These are phyloP conservation scores for Thalassoma bifasciatum DNA, from an alignment of 2,113 vertebrate species.

Conservation along the genomic window DNA sequence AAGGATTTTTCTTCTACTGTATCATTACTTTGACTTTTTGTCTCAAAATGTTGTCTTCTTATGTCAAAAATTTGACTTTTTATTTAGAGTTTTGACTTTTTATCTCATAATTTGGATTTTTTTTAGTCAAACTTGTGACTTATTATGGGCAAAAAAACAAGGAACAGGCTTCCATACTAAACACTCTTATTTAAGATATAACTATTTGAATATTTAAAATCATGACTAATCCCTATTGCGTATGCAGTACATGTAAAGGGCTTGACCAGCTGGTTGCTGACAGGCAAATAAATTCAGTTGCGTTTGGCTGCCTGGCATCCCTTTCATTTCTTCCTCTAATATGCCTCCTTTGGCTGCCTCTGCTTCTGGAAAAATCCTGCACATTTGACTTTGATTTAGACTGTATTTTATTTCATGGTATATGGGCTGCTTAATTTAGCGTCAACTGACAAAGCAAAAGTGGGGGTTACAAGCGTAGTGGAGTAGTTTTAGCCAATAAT, in stretches of 20 bases:
- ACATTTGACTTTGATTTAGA: conserved; percentile 26
- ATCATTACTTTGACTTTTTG: no score
- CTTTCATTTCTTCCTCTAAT: conserved; percentile 31
- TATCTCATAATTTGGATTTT: no score
- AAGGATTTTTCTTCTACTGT: no score
- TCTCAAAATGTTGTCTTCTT: no score
- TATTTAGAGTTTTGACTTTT: no score
- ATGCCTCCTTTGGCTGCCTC: neutral
- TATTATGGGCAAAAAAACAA: no score
- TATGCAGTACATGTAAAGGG: conserved; percentile 13
- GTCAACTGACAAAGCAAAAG: conserved; percentile 45
- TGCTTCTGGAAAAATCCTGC: conserved; percentile 31
- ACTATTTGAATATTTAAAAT: no score
- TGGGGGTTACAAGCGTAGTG: conserved; percentile 22
- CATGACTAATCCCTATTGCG: conserved; percentile 8
- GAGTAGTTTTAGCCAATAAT: conserved; percentile 19
- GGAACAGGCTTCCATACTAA: no score
- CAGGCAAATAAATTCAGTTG: conserved; percentile 43
- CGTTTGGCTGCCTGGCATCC: conserved; percentile 24
- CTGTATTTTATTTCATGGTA: conserved; percentile 15
- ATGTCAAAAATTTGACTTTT: no score
- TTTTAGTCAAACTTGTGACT: no score
- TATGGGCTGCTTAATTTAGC: conserved; percentile 29
- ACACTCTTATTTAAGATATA: no score
- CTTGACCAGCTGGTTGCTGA: conserved; percentile 45